Evolutionary conservation across 2,888 invertebrate genomes (phyloP).

Genomic region (Rhabditoides inermis): DNA sequence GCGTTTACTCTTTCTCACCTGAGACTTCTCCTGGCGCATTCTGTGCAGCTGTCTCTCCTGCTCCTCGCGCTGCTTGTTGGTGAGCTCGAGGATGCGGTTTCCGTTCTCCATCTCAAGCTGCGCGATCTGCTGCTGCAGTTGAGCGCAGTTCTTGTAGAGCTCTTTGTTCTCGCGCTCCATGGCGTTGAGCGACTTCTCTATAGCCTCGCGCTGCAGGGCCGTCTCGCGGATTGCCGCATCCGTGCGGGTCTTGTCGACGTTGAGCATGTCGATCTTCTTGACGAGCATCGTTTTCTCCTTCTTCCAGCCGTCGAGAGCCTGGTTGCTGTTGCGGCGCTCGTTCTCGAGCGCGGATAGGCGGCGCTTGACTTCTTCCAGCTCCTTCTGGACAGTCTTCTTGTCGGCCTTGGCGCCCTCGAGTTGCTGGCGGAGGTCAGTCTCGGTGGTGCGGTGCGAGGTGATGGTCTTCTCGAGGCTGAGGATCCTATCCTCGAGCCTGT

Average conservation of each 20-base stretch:
- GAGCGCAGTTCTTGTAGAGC: slow-evolving; percentile 51
- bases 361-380: slow-evolving; percentile 42
- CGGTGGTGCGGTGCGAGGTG: slow-evolving; percentile 35
- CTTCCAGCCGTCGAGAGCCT: slow-evolving; percentile 45
- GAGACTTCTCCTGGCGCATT: slow-evolving; percentile 48
- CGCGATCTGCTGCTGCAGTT: slow-evolving; percentile 50
- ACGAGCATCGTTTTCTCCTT: slow-evolving; percentile 41
- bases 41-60: slow-evolving; percentile 45
- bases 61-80: slow-evolving; percentile 50
- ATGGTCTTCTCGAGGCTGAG: slow-evolving; percentile 44
- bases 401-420: slow-evolving; percentile 46
- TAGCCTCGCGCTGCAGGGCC: slow-evolving; percentile 49
- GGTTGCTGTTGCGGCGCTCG: slow-evolving; percentile 31
- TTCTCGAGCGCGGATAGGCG: slow-evolving; percentile 37
- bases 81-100: slow-evolving; percentile 47
- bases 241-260: slow-evolving; percentile 46
- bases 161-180: slow-evolving; percentile 52
- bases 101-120: slow-evolving; percentile 52
- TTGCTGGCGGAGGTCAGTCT: slow-evolving; percentile 45
- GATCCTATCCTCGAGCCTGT: slow-evolving; percentile 44
- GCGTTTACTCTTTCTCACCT: slow-evolving; percentile 15
- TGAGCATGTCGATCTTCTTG: slow-evolving; percentile 51
- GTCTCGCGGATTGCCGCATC: slow-evolving; percentile 50
- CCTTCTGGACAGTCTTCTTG: slow-evolving; percentile 35
- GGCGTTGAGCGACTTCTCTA: slow-evolving; percentile 51